Conservation (phyloP, 53 echinoderm and acorn worm genomes). For the Hippasteria phrygiana region DNA sequence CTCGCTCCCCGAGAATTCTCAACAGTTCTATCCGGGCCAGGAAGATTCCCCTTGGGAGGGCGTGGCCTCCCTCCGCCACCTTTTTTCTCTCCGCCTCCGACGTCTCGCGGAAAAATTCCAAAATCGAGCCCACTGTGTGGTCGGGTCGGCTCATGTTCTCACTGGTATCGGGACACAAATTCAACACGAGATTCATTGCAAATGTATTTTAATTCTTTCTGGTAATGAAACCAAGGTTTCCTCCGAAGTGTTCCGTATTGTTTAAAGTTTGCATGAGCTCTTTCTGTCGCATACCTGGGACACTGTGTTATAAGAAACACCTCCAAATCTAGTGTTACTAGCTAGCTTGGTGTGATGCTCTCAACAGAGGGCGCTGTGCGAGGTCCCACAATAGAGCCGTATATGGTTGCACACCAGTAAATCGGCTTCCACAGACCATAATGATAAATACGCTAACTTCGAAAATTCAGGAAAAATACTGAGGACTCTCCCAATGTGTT, state of each 20-base stretch:
- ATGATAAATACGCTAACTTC: no score
- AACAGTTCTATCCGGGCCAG: conserved; percentile 84
- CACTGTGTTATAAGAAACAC: neutral
- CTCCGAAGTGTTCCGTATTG: no score
- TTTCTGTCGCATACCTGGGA: neutral
- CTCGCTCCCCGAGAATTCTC: conserved; percentile 58
- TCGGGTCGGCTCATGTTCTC: conserved; percentile 59
- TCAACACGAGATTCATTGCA: neutral
- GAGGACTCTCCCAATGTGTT: no score
- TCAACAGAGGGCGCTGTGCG: neutral
- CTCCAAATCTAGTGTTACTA: neutral
- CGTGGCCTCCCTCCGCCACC: conserved; percentile 13
- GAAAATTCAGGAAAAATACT: no score
- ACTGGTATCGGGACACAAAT: neutral
- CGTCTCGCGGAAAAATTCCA: conserved; percentile 70
- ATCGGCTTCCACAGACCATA: no score
- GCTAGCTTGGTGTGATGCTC: neutral
- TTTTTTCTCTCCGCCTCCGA: conserved; percentile 68
- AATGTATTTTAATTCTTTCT: no score
- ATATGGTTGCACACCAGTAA: no score
- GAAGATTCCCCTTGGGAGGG: conserved; percentile 74
- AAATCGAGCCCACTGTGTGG: conserved; percentile 66
- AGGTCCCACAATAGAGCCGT: no score
- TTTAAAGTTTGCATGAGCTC: neutral
- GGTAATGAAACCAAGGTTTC: no score